Conservation (phyloP, 2,797 vertebrate genomes). For the Astyanax mexicanus region DNA sequence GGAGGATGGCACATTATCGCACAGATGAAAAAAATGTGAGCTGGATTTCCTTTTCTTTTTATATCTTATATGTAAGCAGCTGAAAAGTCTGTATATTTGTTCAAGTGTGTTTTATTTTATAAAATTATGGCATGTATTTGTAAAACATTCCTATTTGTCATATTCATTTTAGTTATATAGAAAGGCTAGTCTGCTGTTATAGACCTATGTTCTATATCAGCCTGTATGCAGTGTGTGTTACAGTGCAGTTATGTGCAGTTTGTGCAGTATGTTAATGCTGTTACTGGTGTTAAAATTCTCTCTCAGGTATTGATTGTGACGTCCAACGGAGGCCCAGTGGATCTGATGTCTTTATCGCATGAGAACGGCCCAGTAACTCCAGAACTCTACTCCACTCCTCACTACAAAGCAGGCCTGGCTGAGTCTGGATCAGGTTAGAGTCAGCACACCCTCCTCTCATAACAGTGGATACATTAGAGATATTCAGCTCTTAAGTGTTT, state of each 20-base stretch:
- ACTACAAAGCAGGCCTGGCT: constrained; percentile 78
- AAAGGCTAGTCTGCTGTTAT: constrained; percentile 19
- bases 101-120: not conserved
- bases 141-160: not conserved
- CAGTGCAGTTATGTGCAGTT: constrained; percentile 15
- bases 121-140: not conserved
- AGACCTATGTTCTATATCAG: no score
- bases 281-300: constrained; percentile 16
- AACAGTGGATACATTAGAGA: not conserved
- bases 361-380: constrained; percentile 79
- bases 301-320: constrained; percentile 82
- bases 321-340: constrained; percentile 82
- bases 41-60: constrained; percentile 1
- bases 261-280: no score
- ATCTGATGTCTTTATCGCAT: constrained; percentile 77
- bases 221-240: constrained; percentile 22
- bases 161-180: not conserved
- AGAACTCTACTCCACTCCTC: constrained; percentile 83
- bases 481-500: not conserved
- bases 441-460: not conserved
- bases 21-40: constrained; percentile 86
- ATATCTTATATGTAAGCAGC: not conserved
- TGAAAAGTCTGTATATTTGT: not conserved
- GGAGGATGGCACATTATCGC: constrained; percentile 81
- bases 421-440: constrained; percentile 74